Conservation (phyloP, 2,797 vertebrate species). For the Peromyscus aztecus region DNA sequence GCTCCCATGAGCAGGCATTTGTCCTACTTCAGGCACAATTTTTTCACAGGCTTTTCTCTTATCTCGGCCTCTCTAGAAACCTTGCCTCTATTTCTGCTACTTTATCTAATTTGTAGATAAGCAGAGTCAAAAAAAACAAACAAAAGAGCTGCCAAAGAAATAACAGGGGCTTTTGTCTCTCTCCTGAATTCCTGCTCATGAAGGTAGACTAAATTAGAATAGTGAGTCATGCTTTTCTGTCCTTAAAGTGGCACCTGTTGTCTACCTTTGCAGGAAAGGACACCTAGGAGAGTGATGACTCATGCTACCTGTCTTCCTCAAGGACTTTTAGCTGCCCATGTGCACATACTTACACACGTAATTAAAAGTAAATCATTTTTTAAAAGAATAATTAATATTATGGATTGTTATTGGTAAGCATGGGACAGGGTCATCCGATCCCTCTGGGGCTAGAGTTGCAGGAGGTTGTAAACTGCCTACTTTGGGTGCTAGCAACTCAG, state of each 20-base stretch:
- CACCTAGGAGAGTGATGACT: conserved; percentile 1
- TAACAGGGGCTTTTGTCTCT: conserved; percentile 50
- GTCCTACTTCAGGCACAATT: conserved; percentile 45
- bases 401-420: neutral
- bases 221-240: conserved; percentile 57
- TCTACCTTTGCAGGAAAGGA: conserved; percentile 47
- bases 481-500: neutral
- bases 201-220: conserved; percentile 30
- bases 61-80: conserved; percentile 49
- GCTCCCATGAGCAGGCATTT: neutral
- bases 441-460: neutral
- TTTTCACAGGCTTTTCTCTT: conserved; percentile 39
- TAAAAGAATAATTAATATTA: neutral
- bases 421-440: neutral
- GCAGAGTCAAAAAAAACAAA: conserved; percentile 56
- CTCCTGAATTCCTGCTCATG: conserved; percentile 27
- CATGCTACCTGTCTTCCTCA: neutral
- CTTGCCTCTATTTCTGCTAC: conserved; percentile 64
- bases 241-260: conserved; percentile 7
- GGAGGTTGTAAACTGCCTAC: neutral
- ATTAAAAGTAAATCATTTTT: neutral
- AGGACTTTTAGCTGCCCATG: neutral
- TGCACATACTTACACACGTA: neutral
- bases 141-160: conserved; percentile 58
- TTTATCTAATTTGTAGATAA: conserved; percentile 80